These are phyloP conservation scores for Myotis lucifugus DNA, from an alignment of 2,113 vertebrate species.

Conservation along the genomic window DNA sequence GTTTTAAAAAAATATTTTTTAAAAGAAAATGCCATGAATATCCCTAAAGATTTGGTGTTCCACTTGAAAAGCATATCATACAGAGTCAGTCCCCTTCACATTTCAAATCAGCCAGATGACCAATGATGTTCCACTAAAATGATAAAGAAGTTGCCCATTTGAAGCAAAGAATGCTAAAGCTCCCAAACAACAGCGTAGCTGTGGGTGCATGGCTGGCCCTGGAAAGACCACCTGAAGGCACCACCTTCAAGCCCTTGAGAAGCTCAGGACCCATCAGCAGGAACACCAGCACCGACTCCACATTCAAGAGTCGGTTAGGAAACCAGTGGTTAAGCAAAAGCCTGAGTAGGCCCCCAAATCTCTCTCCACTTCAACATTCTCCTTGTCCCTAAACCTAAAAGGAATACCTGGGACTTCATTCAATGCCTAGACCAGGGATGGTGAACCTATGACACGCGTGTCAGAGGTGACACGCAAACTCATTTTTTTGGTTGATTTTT, in stretches of 20 bases:
- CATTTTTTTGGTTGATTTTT: no score
- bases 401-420: not conserved
- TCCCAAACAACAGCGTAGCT: not conserved
- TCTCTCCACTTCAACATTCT: not conserved
- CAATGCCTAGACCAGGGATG: no score
- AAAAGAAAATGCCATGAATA: not conserved
- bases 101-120: conserved; percentile 70
- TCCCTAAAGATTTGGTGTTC: conserved; percentile 14
- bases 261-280: not conserved
- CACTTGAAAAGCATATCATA: conserved; percentile 29
- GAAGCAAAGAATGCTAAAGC: conserved; percentile 27
- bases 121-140: conserved; percentile 56
- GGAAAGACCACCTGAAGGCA: not conserved
- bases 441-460: no score
- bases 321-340: not conserved
- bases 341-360: not conserved
- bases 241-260: not conserved
- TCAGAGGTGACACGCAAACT: no score
- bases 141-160: conserved; percentile 21
- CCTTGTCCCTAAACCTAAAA: not conserved
- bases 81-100: conserved; percentile 35
- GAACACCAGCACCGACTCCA: not conserved
- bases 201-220: not conserved
- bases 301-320: not conserved
- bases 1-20: conserved; percentile 47